A percentile compares a stretch with the other conserved stretches of the same genome.
Conservation (phyloP, 2,113 vertebrate genomes). For the Entelurus aequoreus region DNA sequence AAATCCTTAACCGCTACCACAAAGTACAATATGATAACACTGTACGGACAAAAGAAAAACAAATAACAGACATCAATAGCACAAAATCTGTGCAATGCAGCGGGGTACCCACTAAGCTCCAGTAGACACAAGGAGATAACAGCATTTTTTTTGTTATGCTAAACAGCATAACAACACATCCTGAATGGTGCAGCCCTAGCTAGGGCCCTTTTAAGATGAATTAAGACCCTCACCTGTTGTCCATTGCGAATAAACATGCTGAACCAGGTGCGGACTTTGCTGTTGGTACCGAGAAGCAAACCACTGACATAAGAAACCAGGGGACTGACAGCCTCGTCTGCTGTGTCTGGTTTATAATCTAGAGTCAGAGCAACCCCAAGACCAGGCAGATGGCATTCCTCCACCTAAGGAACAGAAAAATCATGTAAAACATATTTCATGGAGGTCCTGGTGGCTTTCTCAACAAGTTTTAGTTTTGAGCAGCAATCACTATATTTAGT, state of each 20-base stretch:
- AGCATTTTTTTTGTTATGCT: too few species aligned
- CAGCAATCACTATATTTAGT: too few species aligned
- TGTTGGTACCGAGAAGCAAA: conserved; percentile 91
- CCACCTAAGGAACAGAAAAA: conserved; percentile 75
- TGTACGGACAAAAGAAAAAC: too few species aligned
- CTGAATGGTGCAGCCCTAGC: too few species aligned
- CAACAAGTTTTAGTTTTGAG: not conserved
- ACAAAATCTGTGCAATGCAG: too few species aligned
- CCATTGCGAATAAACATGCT: conserved; percentile 97
- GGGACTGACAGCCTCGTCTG: conserved; percentile 91
- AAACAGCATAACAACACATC: too few species aligned
- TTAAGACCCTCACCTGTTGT: conserved; percentile 80
- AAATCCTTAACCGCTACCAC: too few species aligned
- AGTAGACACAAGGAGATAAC: too few species aligned
- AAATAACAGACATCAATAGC: too few species aligned
- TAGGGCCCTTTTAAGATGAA: too few species aligned
- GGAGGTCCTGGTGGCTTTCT: not conserved
- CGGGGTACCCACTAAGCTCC: too few species aligned
- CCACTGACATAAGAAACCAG: conserved; percentile 96
- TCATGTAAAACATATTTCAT: not conserved
- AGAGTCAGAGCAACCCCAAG: conserved; percentile 93
- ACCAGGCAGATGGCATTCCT: conserved; percentile 94
- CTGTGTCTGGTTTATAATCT: conserved; percentile 87
- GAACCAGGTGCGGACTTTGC: conserved; percentile 98
- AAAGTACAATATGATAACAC: too few species aligned